Base-by-base conservation (phyloP, 2,113 vertebrate genomes). In the Neopipo cinnamomea region DNA sequence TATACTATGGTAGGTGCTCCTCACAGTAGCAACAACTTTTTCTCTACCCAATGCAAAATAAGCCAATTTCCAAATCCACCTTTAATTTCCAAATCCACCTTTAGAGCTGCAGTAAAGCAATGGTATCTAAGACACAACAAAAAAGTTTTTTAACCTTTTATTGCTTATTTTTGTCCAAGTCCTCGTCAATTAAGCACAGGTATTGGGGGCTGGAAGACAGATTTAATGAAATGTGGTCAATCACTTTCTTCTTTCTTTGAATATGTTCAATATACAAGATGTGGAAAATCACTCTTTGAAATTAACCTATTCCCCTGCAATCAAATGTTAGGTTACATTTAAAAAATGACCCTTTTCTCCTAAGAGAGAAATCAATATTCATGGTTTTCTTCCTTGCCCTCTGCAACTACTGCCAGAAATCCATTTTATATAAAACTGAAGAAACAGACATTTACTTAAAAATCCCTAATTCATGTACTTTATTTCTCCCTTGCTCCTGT, bases 241-340 rank as follows among this genome's bases (percentile, higher is more conserved):
- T 67, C 65, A 27, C 37, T 85, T 85, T 55, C 47, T 82, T 84
- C 50, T 58, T 86, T 62, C 72, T 66, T 85, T 65, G 41, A 85
- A 24, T 82, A 67, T 42, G n/a, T 74, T 74, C 91, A 67, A 67
- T 74, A 77, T 30, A 77, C 3, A 77, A 80, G 88, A 91, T 50
- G 72, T 80, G 23, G 56, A 59, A 82, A 80, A 70, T 74, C 65
- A 67, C 59, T 87, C 86, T 66, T 80, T 39, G 75, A 92, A 94
- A 94, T 92, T 92, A 97, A 86, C 85, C 75, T 96, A 46, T 77
- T 88, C 39, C 85, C 22, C 53, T 14, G 25, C 59, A 91, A 86
- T 91, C 75, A 91, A 77, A 67, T 37, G 37, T 77, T 70, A 84
- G 65, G 68, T 92, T 92, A 77, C 55, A 30, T 73, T 83, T 84